phyloP scores from a whole-genome alignment of 2,797 vertebrate genomes.

The Falco berigora region DNA sequence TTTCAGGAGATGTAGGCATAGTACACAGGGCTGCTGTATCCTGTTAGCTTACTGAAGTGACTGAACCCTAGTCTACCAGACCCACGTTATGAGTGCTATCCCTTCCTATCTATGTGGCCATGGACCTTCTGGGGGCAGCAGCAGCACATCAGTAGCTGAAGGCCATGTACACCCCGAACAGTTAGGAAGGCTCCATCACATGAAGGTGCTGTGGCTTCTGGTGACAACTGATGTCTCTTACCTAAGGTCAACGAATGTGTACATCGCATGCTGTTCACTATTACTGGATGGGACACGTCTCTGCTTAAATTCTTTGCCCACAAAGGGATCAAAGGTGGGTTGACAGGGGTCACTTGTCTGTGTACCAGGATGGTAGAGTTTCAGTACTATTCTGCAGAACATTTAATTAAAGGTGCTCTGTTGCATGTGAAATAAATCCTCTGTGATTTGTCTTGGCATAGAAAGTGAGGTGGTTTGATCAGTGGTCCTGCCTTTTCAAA shows the following conservation, averaged over 20 bases:
- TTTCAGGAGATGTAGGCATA: background rate
- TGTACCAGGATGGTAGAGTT: background rate
- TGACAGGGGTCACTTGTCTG: background rate
- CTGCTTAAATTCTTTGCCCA: background rate
- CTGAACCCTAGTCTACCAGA: background rate
- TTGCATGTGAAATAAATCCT: background rate
- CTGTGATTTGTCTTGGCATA: background rate
- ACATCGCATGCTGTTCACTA: background rate
- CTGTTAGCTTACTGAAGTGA: background rate
- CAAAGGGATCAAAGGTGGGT: background rate
- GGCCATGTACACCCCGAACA: background rate
- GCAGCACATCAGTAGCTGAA: background rate
- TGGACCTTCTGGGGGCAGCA: background rate
- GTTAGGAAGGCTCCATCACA: background rate
- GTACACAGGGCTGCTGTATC: background rate
- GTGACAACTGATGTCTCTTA: background rate
- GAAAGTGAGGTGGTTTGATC: background rate
- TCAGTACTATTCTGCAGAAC: background rate
- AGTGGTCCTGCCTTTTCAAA: background rate
- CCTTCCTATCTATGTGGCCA: background rate
- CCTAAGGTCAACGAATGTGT: background rate
- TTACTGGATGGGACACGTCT: background rate
- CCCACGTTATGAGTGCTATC: no score
- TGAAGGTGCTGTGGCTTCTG: background rate
- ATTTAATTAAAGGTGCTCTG: background rate